Conservation (phyloP, 2,888 invertebrate species). For the Dasypolia templi region DNA sequence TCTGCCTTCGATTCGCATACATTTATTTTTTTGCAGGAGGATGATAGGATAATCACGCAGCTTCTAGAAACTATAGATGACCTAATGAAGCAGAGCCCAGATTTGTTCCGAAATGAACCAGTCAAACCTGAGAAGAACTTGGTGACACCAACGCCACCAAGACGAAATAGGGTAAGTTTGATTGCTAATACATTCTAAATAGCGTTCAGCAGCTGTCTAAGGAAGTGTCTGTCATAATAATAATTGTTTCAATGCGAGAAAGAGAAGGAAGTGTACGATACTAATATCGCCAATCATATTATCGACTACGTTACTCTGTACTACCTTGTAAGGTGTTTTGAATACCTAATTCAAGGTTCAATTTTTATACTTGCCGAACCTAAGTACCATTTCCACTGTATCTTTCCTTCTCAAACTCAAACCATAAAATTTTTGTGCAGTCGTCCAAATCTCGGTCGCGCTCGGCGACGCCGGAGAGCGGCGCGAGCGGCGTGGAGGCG, state of each 20-base stretch:
- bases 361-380: neutral
- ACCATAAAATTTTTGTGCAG: conserved; percentile 73
- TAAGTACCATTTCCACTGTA: neutral
- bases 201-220: no score
- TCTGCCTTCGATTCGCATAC: neutral
- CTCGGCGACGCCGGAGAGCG: conserved; percentile 92
- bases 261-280: no score
- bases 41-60: conserved; percentile 93
- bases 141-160: conserved; percentile 93
- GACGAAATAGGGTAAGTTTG: conserved; percentile 90
- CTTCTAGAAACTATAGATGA: conserved; percentile 95
- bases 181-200: no score
- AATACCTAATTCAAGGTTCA: no score
- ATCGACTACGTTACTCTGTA: no score
- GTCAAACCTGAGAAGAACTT: conserved; percentile 85
- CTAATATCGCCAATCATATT: no score
- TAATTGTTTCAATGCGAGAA: no score
- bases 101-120: conserved; percentile 87
- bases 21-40: conserved; percentile 85
- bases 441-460: conserved; percentile 92
- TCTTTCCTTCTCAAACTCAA: neutral
- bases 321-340: no score
- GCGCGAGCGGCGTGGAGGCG: conserved; percentile 74
- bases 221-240: no score
- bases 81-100: conserved; percentile 94